Evolutionary conservation across 2,888 invertebrate genomes (phyloP), one percentile per base, ranked within the genome.

Genomic region (Hypselothyrea guttata): DNA sequence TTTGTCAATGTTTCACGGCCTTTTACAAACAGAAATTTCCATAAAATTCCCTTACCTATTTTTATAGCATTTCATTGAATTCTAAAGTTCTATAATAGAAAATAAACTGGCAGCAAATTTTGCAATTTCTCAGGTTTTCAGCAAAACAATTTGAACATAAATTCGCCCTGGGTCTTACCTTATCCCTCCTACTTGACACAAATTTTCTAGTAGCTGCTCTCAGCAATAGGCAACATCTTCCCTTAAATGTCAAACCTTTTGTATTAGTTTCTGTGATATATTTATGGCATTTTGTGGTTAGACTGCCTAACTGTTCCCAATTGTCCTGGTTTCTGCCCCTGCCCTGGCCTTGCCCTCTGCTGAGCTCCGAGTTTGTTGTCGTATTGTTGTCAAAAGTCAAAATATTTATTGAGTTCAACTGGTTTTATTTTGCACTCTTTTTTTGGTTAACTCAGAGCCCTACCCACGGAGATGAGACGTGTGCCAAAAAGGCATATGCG

Each of bases 401-500:
- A 86, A 86, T 85, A 86, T 86, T 85, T 86, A 86, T 85, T 84
- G 82, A 86, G 84, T 82, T 85, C 86, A 85, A 79, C 67, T 70
- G 76, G 66, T 79, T 75, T 76, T 51, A 30, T 42, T 42, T 13
- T 9, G 13, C 8, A 9, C 12, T 44, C n/a, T 58, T 40, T 48
- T 37, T 30, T 41, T 28, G 22, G 22, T 22, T 22, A 22, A 22
- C 22, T 35, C n/a, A 15, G 42, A 18, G 66, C 75, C 75, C 61
- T 56, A 64, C 58, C 73, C 65, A 53, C 61, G 27, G 53, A 53
- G 58, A 57, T 60, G 64, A 58, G 81, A 75, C 81, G 86, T 82
- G 84, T 82, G 82, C 84, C 86, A 77, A 84, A 67, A 70, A 67
- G 22, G 22, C 62, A 60, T 71, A 67, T 62, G 56, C 65, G 60